phyloP scores from a whole-genome alignment of 2,888 invertebrate species.

The Argyra leucocephala region DNA sequence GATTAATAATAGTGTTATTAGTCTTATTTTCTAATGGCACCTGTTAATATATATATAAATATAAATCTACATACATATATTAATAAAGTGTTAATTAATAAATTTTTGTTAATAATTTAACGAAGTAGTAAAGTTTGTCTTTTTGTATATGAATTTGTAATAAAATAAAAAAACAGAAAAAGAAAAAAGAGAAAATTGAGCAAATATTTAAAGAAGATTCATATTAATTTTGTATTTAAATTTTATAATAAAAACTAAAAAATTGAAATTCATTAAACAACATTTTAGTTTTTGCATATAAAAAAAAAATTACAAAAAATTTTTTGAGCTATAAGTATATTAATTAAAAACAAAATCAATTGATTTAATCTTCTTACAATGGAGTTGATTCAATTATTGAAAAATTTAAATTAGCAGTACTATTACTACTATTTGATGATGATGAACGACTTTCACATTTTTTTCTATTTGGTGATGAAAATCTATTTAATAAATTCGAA shows the following conservation, averaged over 20 bases:
- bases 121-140: too few species aligned
- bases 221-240: background rate
- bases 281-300: too few species aligned
- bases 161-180: background rate
- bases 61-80: too few species aligned
- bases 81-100: too few species aligned
- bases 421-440: background rate
- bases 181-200: background rate
- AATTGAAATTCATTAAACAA: too few species aligned
- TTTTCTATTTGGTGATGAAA: background rate
- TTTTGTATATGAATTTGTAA: background rate
- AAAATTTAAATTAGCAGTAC: background rate
- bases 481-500: background rate
- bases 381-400: background rate
- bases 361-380: background rate
- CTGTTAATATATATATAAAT: background rate
- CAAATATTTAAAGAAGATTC: background rate
- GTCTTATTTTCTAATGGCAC: slow-evolving; percentile 6
- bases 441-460: background rate
- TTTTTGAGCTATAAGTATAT: too few species aligned
- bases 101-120: too few species aligned
- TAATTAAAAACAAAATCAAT: too few species aligned
- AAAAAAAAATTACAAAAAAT: too few species aligned
- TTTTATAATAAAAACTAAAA: too few species aligned
- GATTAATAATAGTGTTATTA: background rate